Evolutionary conservation across 2,888 invertebrate genomes (phyloP).

Genomic region (Torymus auratus): DNA sequence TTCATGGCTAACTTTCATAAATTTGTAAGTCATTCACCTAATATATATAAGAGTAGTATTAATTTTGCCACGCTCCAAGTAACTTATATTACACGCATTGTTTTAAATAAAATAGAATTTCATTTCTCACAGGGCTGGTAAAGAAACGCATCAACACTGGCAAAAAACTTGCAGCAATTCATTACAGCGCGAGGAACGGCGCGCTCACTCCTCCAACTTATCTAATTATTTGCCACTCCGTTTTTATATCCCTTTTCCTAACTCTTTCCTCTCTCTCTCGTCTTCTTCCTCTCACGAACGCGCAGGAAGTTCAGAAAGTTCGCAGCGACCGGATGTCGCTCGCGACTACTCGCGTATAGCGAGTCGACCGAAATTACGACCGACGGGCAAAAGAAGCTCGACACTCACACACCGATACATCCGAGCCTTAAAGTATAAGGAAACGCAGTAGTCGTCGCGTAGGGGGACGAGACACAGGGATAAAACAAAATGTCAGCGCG

Average conservation of each 20-base stretch:
- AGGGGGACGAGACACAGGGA: neutral
- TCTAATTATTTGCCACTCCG: conserved; percentile 13
- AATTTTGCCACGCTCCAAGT: too few species aligned
- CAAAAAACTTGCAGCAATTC: neutral
- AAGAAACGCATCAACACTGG: neutral
- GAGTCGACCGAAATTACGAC: neutral
- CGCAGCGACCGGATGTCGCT: too few species aligned
- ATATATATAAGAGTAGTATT: too few species aligned
- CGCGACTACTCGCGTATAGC: neutral
- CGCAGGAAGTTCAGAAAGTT: too few species aligned
- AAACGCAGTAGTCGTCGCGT: neutral
- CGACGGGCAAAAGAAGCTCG: too few species aligned
- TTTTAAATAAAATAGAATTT: too few species aligned
- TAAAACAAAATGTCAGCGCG: conserved; percentile 37
- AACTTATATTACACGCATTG: too few species aligned
- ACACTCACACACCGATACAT: too few species aligned
- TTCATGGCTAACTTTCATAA: too few species aligned
- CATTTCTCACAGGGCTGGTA: neutral
- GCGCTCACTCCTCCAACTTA: neutral
- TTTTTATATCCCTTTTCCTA: neutral
- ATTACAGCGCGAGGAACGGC: neutral
- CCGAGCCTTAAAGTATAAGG: neutral
- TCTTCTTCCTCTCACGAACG: too few species aligned
- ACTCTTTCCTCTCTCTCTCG: too few species aligned
- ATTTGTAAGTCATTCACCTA: too few species aligned